These are phyloP conservation scores for Turritopsis rubra DNA, from an alignment of 30 jellyfish, hydroid and myxozoan genomes.

Conservation along the genomic window DNA sequence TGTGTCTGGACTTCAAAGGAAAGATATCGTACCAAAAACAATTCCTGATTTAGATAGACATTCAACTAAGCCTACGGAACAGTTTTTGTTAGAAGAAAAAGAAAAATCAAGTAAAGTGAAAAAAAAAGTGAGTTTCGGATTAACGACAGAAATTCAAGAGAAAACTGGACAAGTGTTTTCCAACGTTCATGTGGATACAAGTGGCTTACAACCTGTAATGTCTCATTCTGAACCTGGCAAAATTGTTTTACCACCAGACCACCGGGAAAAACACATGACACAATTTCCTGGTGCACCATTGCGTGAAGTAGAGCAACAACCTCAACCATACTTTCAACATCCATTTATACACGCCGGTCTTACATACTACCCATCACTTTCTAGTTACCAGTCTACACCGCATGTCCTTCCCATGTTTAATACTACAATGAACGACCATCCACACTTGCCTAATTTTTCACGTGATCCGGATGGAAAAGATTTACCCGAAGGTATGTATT, in stretches of 20 bases:
- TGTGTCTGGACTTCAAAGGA: neutral
- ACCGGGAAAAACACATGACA: conserved; percentile 14
- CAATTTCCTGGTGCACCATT: neutral
- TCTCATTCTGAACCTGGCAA: conserved; percentile 10
- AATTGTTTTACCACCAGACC: conserved; percentile 19
- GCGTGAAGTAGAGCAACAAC: neutral
- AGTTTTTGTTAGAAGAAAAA: neutral
- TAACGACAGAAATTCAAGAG: conserved; percentile 15
- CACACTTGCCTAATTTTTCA: neutral
- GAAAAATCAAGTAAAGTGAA: neutral
- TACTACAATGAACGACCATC: neutral
- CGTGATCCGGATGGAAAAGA: conserved; percentile 25
- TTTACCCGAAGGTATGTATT: conserved; percentile 21
- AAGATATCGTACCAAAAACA: neutral
- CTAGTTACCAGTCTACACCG: neutral
- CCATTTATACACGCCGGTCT: conserved; percentile 12
- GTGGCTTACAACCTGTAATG: neutral
- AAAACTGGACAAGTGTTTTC: neutral
- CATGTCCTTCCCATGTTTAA: neutral
- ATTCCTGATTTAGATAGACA: neutral
- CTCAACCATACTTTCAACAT: neutral
- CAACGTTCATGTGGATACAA: neutral
- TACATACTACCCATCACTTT: neutral
- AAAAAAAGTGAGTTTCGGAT: conserved; percentile 16
- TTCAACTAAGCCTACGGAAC: neutral